A percentile compares a stretch with the other conserved stretches of the same genome.
phyloP scores from a whole-genome alignment of 1,140 invertebrate species.

The Heliconius hermathena region DNA sequence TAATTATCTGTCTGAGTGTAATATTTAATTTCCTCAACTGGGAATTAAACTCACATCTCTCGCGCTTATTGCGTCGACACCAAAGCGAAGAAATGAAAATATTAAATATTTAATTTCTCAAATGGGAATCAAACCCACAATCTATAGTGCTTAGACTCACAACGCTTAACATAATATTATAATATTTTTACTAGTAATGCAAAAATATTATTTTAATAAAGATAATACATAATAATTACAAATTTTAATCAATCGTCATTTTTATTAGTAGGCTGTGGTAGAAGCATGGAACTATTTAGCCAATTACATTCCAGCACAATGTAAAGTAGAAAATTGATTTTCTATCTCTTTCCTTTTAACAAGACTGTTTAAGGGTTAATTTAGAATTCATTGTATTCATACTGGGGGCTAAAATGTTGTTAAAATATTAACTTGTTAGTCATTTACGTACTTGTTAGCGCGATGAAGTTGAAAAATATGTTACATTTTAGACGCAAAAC shows the following conservation, averaged over 20 bases:
- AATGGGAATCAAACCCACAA: no score
- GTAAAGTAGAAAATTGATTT: constrained; percentile 63
- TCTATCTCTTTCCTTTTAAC: constrained; percentile 60
- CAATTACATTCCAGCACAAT: constrained; percentile 53
- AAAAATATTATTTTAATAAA: no score
- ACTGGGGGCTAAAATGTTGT: constrained; percentile 30
- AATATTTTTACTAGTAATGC: no score
- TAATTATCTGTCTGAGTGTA: no score
- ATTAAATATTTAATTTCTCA: no score
- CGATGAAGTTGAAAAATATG: constrained; percentile 14
- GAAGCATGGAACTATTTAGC: constrained; percentile 50
- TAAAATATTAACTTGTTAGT: constrained; percentile 19
- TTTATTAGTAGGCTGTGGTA: not conserved
- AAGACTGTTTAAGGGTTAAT: constrained; percentile 66
- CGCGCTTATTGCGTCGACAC: not conserved
- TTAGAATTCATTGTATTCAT: constrained; percentile 59
- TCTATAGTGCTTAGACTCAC: no score
- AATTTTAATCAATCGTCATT: not conserved
- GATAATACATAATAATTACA: not conserved
- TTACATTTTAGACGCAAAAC: not conserved
- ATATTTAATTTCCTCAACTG: not conserved
- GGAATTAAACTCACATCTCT: not conserved
- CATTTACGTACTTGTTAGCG: constrained; percentile 24
- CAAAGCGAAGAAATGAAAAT: no score
- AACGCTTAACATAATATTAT: no score